Percentiles rank a stretch among this genome's conserved stretches.
phyloP scores from a whole-genome alignment of 92 coral and sea anemone species.

The Galaxea fascicularis region DNA sequence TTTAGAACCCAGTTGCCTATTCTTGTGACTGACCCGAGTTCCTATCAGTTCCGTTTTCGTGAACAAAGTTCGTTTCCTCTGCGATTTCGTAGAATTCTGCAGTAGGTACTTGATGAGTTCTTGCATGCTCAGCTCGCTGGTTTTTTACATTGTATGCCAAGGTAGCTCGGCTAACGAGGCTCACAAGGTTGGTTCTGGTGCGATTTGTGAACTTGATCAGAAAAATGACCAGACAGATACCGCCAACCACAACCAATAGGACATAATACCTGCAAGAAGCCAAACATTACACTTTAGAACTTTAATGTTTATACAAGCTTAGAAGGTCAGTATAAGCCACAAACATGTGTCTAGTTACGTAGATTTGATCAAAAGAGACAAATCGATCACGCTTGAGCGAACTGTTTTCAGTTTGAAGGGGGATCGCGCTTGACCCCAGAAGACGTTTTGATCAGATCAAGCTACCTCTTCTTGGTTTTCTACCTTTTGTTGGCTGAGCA shows the following conservation, averaged over 20 bases:
- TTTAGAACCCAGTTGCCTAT: not conserved
- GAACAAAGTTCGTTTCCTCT: not conserved
- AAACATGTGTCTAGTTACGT: too few relatives aligned
- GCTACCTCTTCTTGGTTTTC: too few relatives aligned
- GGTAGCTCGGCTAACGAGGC: constrained; percentile 43
- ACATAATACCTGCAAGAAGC: constrained; percentile 66
- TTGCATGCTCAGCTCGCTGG: not conserved
- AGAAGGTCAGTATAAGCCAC: too few relatives aligned
- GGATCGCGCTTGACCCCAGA: too few relatives aligned
- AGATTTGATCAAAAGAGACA: too few relatives aligned
- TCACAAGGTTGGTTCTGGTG: constrained; percentile 42
- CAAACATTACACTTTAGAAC: not conserved
- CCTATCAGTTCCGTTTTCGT: not conserved
- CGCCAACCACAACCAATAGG: constrained; percentile 27
- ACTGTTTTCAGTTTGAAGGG: too few relatives aligned
- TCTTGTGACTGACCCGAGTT: not conserved
- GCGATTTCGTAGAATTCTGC: not conserved
- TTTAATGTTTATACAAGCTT: too few relatives aligned
- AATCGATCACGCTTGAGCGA: too few relatives aligned
- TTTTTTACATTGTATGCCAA: constrained; percentile 34
- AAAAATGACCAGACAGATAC: constrained; percentile 36
- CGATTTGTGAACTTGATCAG: constrained; percentile 56
- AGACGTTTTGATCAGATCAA: too few relatives aligned
- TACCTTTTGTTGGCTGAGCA: not conserved
- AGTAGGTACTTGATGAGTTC: not conserved